Evolutionary conservation across 2,888 invertebrate genomes (phyloP).

Genomic region (Rhingia campestris): DNA sequence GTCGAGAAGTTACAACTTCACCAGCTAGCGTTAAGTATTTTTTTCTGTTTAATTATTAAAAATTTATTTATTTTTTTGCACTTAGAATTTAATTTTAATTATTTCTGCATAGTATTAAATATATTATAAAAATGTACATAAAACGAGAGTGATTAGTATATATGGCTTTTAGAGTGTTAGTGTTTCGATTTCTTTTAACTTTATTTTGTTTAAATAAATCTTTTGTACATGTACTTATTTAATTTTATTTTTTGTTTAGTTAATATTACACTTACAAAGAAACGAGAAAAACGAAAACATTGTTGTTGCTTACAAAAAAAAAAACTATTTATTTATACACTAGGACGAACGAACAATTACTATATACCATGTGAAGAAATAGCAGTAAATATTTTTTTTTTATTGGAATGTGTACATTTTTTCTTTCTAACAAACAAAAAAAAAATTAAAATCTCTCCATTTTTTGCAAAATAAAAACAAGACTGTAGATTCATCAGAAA

Average conservation of each 20-base stretch:
- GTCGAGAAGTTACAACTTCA: slow-evolving; percentile 81
- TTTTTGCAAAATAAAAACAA: slow-evolving; percentile 8
- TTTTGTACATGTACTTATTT: slow-evolving; percentile 63
- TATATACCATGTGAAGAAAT: slow-evolving; percentile 30
- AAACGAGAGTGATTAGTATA: slow-evolving; percentile 35
- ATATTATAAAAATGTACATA: slow-evolving; percentile 23
- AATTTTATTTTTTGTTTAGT: slow-evolving; percentile 51
- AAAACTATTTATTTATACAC: slow-evolving; percentile 69
- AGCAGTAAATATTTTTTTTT: background rate
- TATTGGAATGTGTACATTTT: background rate
- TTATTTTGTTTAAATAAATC: slow-evolving; percentile 30
- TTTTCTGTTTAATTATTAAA: slow-evolving; percentile 42
- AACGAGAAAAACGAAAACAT: slow-evolving; percentile 33
- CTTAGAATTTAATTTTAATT: slow-evolving; percentile 29
- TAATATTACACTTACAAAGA: slow-evolving; percentile 45
- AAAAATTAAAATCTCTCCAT: background rate
- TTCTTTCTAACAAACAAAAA: slow-evolving; percentile 2
- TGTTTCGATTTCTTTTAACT: slow-evolving; percentile 57
- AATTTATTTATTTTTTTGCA: slow-evolving; percentile 58
- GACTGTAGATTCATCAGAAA: slow-evolving; percentile 31
- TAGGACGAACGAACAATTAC: slow-evolving; percentile 42
- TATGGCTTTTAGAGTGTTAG: slow-evolving; percentile 63
- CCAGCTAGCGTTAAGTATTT: slow-evolving; percentile 80
- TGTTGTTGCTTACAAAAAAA: slow-evolving; percentile 47
- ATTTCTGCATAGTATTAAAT: slow-evolving; percentile 56